Percentiles rank a stretch among this genome's conserved stretches.
phyloP scores from a whole-genome alignment of 2,888 invertebrate species.

The Nowickia ferox region DNA sequence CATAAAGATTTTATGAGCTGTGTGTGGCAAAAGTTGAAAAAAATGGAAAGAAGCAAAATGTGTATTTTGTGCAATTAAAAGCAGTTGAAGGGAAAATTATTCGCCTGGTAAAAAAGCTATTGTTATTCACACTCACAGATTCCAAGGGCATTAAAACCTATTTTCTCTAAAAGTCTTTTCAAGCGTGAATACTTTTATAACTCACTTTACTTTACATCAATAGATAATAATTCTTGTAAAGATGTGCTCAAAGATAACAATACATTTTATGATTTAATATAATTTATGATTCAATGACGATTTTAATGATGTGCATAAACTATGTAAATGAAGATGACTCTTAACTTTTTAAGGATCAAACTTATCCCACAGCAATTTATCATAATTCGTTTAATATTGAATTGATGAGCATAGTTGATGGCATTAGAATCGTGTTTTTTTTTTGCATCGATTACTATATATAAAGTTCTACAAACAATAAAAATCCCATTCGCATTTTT shows the following conservation, averaged over 20 bases:
- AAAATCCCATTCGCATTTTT: constrained; percentile 14
- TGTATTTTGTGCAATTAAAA: neutral
- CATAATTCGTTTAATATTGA: constrained; percentile 23
- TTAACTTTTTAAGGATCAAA: neutral
- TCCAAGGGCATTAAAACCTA: neutral
- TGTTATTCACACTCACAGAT: neutral
- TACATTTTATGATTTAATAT: constrained; percentile 17
- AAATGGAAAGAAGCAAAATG: neutral
- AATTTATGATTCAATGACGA: constrained; percentile 21
- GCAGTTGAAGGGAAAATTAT: neutral
- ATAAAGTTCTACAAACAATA: constrained; percentile 37
- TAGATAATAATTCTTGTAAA: constrained; percentile 2
- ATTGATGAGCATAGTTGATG: neutral
- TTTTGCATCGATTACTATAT: constrained; percentile 22
- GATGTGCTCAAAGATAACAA: neutral
- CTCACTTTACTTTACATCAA: constrained; percentile 7
- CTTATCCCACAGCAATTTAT: neutral
- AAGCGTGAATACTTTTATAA: neutral
- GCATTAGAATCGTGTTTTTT: neutral
- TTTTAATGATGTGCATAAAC: constrained; percentile 18
- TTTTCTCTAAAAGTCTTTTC: neutral
- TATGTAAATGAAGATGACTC: constrained; percentile 6
- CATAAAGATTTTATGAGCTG: constrained; percentile 56
- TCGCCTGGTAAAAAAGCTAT: neutral
- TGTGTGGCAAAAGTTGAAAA: constrained; percentile 29